Percentiles rank a stretch among this genome's conserved stretches.
Conservation (phyloP, 2,797 vertebrate genomes). For the Poliocrania exsul region DNA sequence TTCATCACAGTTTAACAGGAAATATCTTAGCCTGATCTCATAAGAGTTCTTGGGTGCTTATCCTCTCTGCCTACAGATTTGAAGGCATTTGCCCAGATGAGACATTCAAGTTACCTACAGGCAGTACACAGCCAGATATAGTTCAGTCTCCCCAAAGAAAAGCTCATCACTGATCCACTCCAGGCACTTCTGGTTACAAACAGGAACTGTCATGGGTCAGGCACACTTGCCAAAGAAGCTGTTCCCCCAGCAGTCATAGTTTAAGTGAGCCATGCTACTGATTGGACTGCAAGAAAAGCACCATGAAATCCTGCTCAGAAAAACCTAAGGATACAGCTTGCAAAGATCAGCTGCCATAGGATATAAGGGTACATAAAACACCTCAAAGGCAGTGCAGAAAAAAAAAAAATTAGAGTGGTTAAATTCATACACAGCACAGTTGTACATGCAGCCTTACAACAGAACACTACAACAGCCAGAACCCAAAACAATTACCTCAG, state of each 20-base stretch:
- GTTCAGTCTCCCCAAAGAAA: not conserved
- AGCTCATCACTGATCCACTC: accelerated
- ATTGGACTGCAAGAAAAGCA: not conserved
- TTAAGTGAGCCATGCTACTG: not conserved
- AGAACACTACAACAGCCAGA: not conserved
- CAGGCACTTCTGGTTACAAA: not conserved
- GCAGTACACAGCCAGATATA: not conserved
- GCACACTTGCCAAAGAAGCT: not conserved
- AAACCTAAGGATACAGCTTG: not conserved
- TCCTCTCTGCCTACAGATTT: not conserved
- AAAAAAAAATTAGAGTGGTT: not conserved
- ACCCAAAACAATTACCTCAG: not conserved
- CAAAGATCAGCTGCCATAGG: not conserved
- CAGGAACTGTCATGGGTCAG: not conserved
- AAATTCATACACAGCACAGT: not conserved
- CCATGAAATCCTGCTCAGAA: not conserved
- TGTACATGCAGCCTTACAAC: not conserved
- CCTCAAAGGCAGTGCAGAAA: not conserved
- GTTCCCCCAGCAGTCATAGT: not conserved
- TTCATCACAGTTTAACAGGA: not conserved
- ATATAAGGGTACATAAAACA: not conserved
- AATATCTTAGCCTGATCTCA: not conserved
- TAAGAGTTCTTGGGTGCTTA: not conserved
- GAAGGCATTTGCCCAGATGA: not conserved
- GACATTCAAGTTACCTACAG: not conserved